phyloP scores from a whole-genome alignment of 2,888 invertebrate species.

The Terebella lapidaria region DNA sequence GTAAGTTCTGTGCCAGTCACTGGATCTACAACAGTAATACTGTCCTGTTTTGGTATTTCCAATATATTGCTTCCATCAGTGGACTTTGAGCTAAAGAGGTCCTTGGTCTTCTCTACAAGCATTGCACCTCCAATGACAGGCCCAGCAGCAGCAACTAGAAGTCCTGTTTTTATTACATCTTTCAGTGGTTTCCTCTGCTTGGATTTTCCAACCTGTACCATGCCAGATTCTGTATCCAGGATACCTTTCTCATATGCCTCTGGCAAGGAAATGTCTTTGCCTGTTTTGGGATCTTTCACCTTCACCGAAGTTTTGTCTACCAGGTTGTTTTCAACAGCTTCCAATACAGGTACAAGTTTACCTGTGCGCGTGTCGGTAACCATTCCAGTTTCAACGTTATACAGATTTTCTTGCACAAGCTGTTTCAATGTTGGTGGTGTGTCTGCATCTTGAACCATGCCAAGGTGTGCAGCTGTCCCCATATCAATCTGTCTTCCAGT shows the following conservation, averaged over 20 bases:
- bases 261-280: conserved; percentile 24
- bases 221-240: conserved; percentile 60
- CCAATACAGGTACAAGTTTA: conserved; percentile 56
- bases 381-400: conserved; percentile 65
- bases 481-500: not conserved
- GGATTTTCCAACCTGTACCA: conserved; percentile 20
- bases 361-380: conserved; percentile 58
- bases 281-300: conserved; percentile 36
- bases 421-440: conserved; percentile 18
- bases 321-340: conserved; percentile 62
- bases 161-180: conserved; percentile 23
- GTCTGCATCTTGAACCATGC: conserved; percentile 10
- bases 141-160: conserved; percentile 2
- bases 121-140: not conserved
- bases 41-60: too few species aligned
- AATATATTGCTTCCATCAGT: too few species aligned
- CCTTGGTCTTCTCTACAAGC: not conserved
- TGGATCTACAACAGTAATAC: not conserved
- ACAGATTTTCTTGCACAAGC: conserved; percentile 54
- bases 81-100: not conserved
- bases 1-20: not conserved
- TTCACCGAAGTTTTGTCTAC: conserved; percentile 42
- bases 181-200: conserved; percentile 25
- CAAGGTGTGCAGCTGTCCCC: conserved; percentile 9
- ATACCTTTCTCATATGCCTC: conserved; percentile 54